Percentiles rank a stretch among this genome's conserved stretches.
These are phyloP conservation scores for Fulmarus glacialis DNA, from an alignment of 2,113 vertebrate species.

Conservation along the genomic window DNA sequence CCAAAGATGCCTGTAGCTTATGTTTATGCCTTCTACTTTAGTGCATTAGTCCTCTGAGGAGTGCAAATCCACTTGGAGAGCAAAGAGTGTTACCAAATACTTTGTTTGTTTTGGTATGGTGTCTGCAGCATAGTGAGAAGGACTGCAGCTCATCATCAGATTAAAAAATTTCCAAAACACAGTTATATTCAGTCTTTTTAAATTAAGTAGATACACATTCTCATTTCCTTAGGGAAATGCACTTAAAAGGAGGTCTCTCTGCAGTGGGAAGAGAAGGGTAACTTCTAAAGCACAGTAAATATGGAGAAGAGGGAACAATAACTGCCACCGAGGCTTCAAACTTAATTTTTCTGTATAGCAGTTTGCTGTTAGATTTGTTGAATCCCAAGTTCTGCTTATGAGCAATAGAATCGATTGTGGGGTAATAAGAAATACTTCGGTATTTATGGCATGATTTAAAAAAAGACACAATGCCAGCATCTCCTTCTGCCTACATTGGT, in stretches of 20 bases:
- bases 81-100: background rate
- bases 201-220: background rate
- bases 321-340: background rate
- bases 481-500: background rate
- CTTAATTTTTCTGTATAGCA: background rate
- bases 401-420: background rate
- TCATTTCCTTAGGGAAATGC: background rate
- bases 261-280: background rate
- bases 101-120: constrained; percentile 16
- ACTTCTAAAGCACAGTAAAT: background rate
- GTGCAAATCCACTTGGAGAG: background rate
- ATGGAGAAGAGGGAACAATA: background rate
- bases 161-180: constrained; percentile 53
- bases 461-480: background rate
- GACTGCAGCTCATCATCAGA: constrained; percentile 18
- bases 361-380: background rate
- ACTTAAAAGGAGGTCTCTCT: constrained; percentile 12
- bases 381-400: background rate
- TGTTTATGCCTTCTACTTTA: background rate
- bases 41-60: background rate
- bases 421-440: background rate
- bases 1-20: background rate
- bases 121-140: background rate
- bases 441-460: background rate
- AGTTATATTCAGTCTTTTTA: background rate